Evolutionary conservation across 1,140 invertebrate species (phyloP), one percentile per base, ranked within the genome.

Genomic region (Charaxes varanes): DNA sequence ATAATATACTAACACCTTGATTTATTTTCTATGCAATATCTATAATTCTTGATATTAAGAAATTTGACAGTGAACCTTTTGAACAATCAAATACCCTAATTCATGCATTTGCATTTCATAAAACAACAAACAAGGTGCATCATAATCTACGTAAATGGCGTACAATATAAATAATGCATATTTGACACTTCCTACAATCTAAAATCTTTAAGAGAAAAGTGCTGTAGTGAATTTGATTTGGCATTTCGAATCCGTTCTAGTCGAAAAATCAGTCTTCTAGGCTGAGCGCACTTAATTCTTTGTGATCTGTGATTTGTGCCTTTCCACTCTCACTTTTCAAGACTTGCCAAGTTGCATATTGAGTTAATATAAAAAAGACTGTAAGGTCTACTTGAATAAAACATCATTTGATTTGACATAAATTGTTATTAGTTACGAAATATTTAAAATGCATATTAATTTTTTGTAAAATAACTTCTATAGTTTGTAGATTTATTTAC

Each of bases 221-320:
- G 35, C 28, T 35, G 23, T 41, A 16, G 21, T 47, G 41, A 49
- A 41, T 60, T 48, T 48, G 37, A 46, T 62, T 69, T 65, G 62
- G 60, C 59, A 50, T 53, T 56, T 33, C 27, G 26, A 55, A 58
- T 36, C 46, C 56, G 47, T 52, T 62, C 50, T 74, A 68, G 62
- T 69, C 51, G 63, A 71, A 70, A 73, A 76, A 79, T 79, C 74
- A 79, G 74, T 79, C 74, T 79, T 81, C 64, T 64, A 67, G 49
- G 42, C 64, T 76, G 72, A 79, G 71, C 71, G 62, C 63, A 61
- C 52, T 27, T 49, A 3, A 27, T 13, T n/a, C n/a, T 27, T 27
- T 27, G 10, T 27, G 12, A 27, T 13, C 3, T 30, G 21, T 21
- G 4, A 12, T 17, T 42, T 42, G 40, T 42, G 40, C 18, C 31